Evolutionary conservation across 2,113 vertebrate species (phyloP), one percentile per base, ranked within the genome.

Genomic region (Sula dactylatra): DNA sequence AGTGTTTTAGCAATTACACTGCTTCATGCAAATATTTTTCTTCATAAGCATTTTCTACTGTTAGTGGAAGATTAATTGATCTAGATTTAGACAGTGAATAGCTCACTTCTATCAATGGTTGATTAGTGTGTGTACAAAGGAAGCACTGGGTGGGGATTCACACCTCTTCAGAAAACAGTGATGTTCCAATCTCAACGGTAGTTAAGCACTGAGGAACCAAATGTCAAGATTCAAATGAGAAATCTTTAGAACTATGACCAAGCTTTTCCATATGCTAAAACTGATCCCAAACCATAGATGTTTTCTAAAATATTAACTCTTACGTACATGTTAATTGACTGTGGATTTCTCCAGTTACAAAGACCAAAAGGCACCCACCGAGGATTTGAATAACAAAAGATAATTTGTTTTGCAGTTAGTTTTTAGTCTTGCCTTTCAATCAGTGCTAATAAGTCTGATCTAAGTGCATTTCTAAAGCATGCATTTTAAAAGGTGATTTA

Each of bases 1-100:
- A 94, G 64, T 85, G 71, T 70, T 96, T 96, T 90, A 94, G 94
- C 84, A 96, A 97, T 97, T 93, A 86, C 42, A 84, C 42, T 83
- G 91, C 86, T 80, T 94, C 67, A 82, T 92, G 87, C 90, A 94
- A 93, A 86, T 88, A 91, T 92, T 95, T 96, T 86, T 94, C 67
- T 69, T 84, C 82, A 93, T 38, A 70, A 93, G 82, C 90, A 78
- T 93, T 96, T 96, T 92, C 84, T 40, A 82, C 69, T 88, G 86
- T 73, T 32, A 89, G 88, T 49, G 88, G 52, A 83, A 92, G 77
- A 95, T 89, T 77, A 90, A 91, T 94, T 94, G 84, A 67, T 94
- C 95, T 94, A n/a, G 73, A 89, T 95, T 94, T 93, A 76, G 74
- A n/a, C 34, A 78, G 73, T 49, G 90, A 96, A 90, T 45, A 69